phyloP scores from a whole-genome alignment of 2,797 vertebrate genomes.

The Macroramphosus scolopax region DNA sequence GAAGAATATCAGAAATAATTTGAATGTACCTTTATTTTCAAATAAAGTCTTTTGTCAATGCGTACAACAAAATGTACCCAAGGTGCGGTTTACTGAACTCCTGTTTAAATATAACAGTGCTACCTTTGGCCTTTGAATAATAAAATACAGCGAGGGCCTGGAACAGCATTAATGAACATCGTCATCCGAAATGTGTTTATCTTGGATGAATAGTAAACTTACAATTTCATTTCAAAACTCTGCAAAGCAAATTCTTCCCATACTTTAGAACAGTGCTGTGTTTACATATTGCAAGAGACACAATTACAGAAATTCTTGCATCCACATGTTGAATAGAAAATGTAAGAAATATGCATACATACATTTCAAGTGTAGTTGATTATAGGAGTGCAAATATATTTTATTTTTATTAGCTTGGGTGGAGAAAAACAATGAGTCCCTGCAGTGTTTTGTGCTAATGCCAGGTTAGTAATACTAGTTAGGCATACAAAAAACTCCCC shows the following conservation, averaged over 20 bases:
- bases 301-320: not conserved
- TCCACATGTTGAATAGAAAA: not conserved
- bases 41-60: not conserved
- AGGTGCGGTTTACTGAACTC: conserved; percentile 3
- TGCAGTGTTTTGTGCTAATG: not conserved
- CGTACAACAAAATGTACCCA: conserved; percentile 8
- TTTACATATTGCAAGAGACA: conserved; percentile 2
- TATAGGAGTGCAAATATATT: not conserved
- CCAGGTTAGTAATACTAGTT: not conserved
- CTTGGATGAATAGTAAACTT: no score
- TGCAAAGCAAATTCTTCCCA: no score
- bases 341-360: no score
- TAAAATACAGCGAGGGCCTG: no score
- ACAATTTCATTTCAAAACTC: no score
- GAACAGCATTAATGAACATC: no score
- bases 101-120: conserved; percentile 3
- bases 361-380: not conserved
- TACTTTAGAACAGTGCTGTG: not conserved
- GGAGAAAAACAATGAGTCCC: not conserved
- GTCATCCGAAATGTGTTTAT: no score
- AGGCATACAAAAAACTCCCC: not conserved
- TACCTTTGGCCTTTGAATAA: no score
- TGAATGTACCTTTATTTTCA: not conserved
- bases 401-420: conserved; percentile 1
- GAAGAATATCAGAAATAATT: not conserved